A percentile compares a stretch with the other conserved stretches of the same genome.
Evolutionary conservation across 1,140 invertebrate species (phyloP).

Genomic region (Eueides isabella): DNA sequence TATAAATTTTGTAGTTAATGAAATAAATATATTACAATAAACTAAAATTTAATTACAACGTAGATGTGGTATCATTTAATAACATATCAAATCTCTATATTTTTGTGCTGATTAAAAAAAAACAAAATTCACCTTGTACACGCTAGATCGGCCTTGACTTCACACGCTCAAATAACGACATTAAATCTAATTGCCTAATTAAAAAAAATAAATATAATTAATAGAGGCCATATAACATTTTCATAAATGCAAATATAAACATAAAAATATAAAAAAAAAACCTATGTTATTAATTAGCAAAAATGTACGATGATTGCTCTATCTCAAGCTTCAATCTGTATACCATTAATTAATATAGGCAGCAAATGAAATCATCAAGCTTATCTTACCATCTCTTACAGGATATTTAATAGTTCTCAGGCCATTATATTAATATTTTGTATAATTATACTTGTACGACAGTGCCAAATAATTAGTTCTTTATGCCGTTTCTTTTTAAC

Average conservation of each 20-base stretch:
- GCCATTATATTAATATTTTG: neutral
- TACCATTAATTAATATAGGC: conserved; percentile 17
- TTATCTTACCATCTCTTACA: neutral
- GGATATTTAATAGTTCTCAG: neutral
- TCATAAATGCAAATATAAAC: neutral
- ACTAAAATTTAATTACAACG: too few relatives aligned
- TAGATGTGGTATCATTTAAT: too few relatives aligned
- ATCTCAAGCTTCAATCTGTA: conserved; percentile 23
- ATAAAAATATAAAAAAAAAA: neutral
- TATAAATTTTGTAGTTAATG: too few relatives aligned
- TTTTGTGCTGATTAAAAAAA: too few relatives aligned
- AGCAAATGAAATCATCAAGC: conserved; percentile 1
- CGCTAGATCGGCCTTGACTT: neutral
- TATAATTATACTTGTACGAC: neutral
- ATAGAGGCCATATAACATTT: neutral
- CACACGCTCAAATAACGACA: neutral
- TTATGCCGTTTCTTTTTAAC: neutral
- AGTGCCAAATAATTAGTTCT: neutral
- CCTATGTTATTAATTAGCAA: conserved; percentile 21
- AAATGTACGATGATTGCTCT: conserved; percentile 25
- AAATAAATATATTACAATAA: too few relatives aligned
- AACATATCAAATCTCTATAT: too few relatives aligned
- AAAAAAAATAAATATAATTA: neutral
- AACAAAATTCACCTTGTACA: neutral
- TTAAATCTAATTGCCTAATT: neutral